Percentiles rank a stretch among this genome's conserved stretches.
Conservation (phyloP, 2,888 invertebrate genomes). For the Heliothis peltigera region DNA sequence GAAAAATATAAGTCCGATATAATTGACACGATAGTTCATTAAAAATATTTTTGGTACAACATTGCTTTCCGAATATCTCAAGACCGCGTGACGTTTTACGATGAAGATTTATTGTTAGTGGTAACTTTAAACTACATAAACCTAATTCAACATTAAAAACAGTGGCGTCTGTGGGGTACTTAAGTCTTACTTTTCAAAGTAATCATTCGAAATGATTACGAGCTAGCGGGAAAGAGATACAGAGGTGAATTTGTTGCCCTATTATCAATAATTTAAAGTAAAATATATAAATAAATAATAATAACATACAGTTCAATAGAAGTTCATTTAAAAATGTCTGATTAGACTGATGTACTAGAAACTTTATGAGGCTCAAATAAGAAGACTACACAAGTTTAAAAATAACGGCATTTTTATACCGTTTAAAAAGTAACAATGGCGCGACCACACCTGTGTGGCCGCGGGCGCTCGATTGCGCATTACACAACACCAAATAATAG, state of each 20-base stretch:
- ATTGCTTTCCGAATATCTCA: slow-evolving; percentile 36
- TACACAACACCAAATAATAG: slow-evolving; percentile 23
- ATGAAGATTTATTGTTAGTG: slow-evolving; percentile 62
- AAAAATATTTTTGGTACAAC: slow-evolving; percentile 48
- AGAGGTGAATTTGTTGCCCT: slow-evolving; percentile 27
- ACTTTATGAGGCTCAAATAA: background rate
- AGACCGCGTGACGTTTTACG: slow-evolving; percentile 29
- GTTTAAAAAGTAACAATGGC: slow-evolving; percentile 9
- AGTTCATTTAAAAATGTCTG: background rate
- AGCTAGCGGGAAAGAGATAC: slow-evolving; percentile 42
- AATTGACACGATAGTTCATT: slow-evolving; percentile 48
- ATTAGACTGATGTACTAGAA: background rate
- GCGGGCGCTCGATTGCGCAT: background rate
- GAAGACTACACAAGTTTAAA: background rate
- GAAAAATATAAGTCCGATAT: slow-evolving; percentile 38
- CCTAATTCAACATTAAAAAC: slow-evolving; percentile 44
- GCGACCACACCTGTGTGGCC: slow-evolving; percentile 3
- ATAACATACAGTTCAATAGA: background rate
- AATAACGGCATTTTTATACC: slow-evolving; percentile 13
- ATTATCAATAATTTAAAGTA: background rate
- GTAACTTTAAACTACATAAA: slow-evolving; percentile 62
- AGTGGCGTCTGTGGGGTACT: slow-evolving; percentile 30
- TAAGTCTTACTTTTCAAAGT: slow-evolving; percentile 45
- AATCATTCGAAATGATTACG: slow-evolving; percentile 32
- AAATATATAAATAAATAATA: background rate